phyloP scores from a whole-genome alignment of 2,797 vertebrate genomes.

The Aplochiton taeniatus region DNA sequence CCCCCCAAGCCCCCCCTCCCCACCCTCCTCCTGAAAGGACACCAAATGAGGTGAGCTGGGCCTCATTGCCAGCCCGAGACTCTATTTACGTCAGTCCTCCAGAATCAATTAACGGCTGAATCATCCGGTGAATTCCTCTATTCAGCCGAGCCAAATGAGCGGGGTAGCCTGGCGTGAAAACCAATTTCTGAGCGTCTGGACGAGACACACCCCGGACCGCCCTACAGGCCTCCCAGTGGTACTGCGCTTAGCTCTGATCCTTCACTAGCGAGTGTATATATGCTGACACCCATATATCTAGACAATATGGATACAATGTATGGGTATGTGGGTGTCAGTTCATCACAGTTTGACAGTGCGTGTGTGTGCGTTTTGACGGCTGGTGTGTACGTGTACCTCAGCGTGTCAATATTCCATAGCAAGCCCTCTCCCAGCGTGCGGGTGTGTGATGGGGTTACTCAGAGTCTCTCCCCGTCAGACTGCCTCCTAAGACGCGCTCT shows the following conservation, averaged over 20 bases:
- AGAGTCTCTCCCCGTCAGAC: slow-evolving; percentile 35
- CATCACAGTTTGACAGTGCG: not conserved
- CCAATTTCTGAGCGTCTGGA: slow-evolving; percentile 74
- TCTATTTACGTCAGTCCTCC: slow-evolving; percentile 75
- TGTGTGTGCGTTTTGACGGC: not conserved
- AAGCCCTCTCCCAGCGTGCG: not conserved
- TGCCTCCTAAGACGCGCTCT: slow-evolving; percentile 20
- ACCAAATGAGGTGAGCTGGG: slow-evolving; percentile 54
- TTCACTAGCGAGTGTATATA: slow-evolving; percentile 1
- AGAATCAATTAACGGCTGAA: slow-evolving; percentile 79
- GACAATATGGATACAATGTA: too few relatives aligned
- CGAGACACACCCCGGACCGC: slow-evolving; percentile 56
- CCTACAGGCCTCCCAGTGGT: slow-evolving; percentile 56
- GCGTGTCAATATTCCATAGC: not conserved
- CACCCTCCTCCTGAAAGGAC: slow-evolving; percentile 19
- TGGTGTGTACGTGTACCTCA: not conserved
- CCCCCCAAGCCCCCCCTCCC: too few relatives aligned
- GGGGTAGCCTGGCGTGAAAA: slow-evolving; percentile 75
- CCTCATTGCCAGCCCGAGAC: slow-evolving; percentile 60
- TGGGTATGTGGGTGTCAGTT: too few relatives aligned
- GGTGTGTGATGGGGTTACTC: slow-evolving; percentile 19
- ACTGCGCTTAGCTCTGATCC: slow-evolving; percentile 34
- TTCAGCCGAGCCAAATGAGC: slow-evolving; percentile 72
- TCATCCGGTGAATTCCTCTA: slow-evolving; percentile 77
- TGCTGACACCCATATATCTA: too few relatives aligned